Evolutionary conservation across 2,797 vertebrate genomes (phyloP), one percentile per base, ranked within the genome.

Genomic region (Myotis myotis): DNA sequence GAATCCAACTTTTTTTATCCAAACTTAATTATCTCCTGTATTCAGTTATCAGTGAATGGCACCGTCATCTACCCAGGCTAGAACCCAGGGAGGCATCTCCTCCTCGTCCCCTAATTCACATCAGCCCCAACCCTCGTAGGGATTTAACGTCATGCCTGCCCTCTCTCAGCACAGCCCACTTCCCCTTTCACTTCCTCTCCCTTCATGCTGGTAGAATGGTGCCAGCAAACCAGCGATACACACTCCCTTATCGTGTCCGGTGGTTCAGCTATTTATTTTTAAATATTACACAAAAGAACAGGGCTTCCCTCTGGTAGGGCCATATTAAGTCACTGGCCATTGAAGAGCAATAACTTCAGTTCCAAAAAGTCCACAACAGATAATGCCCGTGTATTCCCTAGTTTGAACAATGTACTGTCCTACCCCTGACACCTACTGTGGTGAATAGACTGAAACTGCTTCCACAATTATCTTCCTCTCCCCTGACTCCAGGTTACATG

Each of bases 121-220:
- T 30, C 36, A 11, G 28, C 20, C n/a, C 57, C 57, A 25, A 1
- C 2, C 0, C 38, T 22, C 17, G 11, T 6, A 1, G 4, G 0
- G n/a, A 33, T 51, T 10, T n/a, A 0, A 72, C 36, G 49, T 8
- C 38, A 0, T 22, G 8, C 28, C n/a, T 36, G 57, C 15, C 7
- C 4, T 15, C 12, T 76, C 36, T 62, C 71, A 22, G 11, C 20
- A 53, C 49, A 68, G 20, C 5, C n/a, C 55, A 1, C 72, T 25
- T 51, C 36, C n/a, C 44, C 57, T 62, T 60, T 74, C 10, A 8
- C 16, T 23, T 57, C 49, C n/a, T 30, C 3, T 80, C 6, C 41
- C 49, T 66, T 41, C 7, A 0, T 17, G 28, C 6, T 15, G 20
- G 23, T 16, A 6, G 7, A 2, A 22, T 57, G 23, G 13, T 62